Conservation (phyloP, 2,797 vertebrate species). For the Hippocampus kuda region DNA sequence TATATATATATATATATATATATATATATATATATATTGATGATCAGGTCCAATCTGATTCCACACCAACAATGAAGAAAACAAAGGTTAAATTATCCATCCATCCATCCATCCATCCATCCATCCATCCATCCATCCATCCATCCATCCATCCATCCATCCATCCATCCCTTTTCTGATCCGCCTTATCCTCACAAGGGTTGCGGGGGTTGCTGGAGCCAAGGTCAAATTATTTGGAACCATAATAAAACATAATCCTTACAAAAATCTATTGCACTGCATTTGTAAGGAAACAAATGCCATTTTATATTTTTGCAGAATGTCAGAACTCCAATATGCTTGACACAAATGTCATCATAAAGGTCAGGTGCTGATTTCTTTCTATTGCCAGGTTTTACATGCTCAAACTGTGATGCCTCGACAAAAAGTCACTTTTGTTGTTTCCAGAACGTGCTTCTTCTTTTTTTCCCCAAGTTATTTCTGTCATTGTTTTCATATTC, state of each 20-base stretch:
- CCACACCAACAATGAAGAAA: too few species aligned
- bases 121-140: too few species aligned
- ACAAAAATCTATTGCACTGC: not conserved
- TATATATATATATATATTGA: too few species aligned
- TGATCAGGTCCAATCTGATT: too few species aligned
- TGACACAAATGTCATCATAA: conserved; percentile 25
- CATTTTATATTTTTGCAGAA: not conserved
- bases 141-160: too few species aligned
- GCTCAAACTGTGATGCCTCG: conserved; percentile 4
- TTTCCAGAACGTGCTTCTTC: not conserved
- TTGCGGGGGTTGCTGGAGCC: too few species aligned
- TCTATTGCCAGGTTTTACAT: conserved; percentile 13
- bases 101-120: too few species aligned
- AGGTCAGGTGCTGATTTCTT: conserved; percentile 26
- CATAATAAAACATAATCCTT: not conserved
- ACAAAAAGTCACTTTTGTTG: not conserved
- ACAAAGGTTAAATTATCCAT: too few species aligned
- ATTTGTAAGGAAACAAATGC: not conserved
- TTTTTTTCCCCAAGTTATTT: not conserved
- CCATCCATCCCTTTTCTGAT: too few species aligned
- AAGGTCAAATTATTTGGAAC: not conserved
- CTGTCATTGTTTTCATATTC: not conserved
- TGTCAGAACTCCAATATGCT: conserved; percentile 6
- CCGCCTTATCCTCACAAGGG: too few species aligned
- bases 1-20: too few species aligned